A percentile compares a stretch with the other conserved stretches of the same genome.
Evolutionary conservation across 2,888 invertebrate genomes (phyloP).

Genomic region (Sinhomidia bicolor): DNA sequence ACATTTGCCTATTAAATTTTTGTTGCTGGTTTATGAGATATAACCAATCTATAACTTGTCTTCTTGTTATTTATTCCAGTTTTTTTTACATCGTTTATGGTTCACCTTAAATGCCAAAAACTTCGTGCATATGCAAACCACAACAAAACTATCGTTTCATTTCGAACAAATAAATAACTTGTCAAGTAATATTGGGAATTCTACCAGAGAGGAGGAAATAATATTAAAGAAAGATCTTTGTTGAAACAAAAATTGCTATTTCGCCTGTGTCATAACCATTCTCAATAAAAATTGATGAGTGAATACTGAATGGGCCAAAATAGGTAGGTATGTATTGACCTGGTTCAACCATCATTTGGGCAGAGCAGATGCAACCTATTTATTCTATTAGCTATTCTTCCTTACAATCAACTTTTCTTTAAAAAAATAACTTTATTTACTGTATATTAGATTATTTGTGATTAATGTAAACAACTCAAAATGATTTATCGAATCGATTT

Average conservation of each 20-base stretch:
- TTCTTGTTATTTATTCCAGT: slow-evolving; percentile 10
- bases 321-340: too few relatives aligned
- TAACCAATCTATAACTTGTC: slow-evolving; percentile 5
- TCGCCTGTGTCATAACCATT: not conserved
- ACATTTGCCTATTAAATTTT: not conserved
- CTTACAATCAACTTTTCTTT: too few relatives aligned
- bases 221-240: not conserved
- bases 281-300: not conserved
- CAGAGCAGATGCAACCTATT: too few relatives aligned
- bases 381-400: too few relatives aligned
- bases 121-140: slow-evolving; percentile 1
- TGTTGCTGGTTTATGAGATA: slow-evolving; percentile 18
- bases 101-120: slow-evolving; percentile 32
- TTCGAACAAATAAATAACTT: not conserved
- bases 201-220: not conserved
- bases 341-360: too few relatives aligned
- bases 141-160: not conserved
- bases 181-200: not conserved
- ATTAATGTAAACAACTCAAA: not conserved
- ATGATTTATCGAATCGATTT: not conserved
- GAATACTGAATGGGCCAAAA: too few relatives aligned
- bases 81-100: not conserved
- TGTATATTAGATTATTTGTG: too few relatives aligned
- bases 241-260: not conserved
- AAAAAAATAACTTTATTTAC: not conserved